These are phyloP conservation scores for Telmatochromis sp. DNA, from an alignment of 2,113 vertebrate species.

Conservation along the genomic window DNA sequence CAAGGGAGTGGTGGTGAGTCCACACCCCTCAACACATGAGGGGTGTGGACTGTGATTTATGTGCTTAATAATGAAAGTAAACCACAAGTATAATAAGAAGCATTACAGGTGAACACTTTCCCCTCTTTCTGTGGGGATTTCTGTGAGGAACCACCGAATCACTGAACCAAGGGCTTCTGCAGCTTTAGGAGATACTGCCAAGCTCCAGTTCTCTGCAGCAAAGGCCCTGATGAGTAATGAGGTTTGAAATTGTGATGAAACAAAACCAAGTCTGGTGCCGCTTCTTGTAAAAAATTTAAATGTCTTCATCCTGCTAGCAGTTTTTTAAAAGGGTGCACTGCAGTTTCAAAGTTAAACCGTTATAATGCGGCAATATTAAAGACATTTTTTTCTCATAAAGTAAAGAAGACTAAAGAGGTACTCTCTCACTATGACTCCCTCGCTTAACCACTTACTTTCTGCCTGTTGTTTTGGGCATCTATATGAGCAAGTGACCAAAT, in stretches of 20 bases:
- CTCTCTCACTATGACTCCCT: background rate
- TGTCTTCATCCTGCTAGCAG: background rate
- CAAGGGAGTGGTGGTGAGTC: background rate
- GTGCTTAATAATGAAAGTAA: background rate
- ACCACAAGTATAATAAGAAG: background rate
- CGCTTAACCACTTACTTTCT: background rate
- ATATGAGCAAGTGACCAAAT: background rate
- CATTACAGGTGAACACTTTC: background rate
- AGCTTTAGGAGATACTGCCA: constrained; percentile 12
- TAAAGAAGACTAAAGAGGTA: background rate
- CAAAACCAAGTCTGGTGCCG: background rate
- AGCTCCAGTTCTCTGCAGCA: background rate
- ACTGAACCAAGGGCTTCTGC: background rate
- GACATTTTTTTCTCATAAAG: background rate
- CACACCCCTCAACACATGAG: background rate
- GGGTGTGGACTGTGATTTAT: background rate
- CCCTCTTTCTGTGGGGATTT: background rate
- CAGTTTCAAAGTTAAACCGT: background rate
- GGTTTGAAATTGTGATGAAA: constrained; percentile 26
- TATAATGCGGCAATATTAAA: background rate
- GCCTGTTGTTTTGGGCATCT: background rate
- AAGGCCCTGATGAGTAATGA: constrained; percentile 14
- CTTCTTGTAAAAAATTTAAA: background rate
- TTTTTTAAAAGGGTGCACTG: background rate
- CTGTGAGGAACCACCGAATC: background rate